Evolutionary conservation across 1,140 invertebrate genomes (phyloP), one percentile per base, ranked within the genome.

Genomic region (Drosophila equinoxialis): DNA sequence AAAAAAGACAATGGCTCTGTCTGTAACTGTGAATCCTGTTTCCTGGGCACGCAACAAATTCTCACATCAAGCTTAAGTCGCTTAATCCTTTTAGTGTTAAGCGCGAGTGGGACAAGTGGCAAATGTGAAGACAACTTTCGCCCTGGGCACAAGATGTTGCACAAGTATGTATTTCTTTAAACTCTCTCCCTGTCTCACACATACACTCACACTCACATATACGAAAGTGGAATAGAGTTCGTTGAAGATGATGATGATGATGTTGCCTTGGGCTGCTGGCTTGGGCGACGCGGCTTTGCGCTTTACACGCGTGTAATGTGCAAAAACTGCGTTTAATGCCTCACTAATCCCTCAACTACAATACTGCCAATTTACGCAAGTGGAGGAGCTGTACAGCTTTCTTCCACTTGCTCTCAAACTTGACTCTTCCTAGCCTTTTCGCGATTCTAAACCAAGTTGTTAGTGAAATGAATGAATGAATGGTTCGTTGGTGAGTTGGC

Each of bases 231-330:
- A 30, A 41, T 26, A 30, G 30, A 30, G 30, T 30, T 30, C 30
- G 30, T 6, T 30, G 30, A 14, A 6, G 45, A 14, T 33, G 45
- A 23, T 51, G 58, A 4, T 23, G 51, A 42, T 35, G 71, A 48
- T 17, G 8, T 7, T 20, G 5, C 65, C 48, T 35, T 30, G 79
- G 57, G 81, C 65, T 66, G 77, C 69, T 67, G 85, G 69, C 59
- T 58, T 72, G 83, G 37, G 37, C 45, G 45, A 51, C 8, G 8
- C 17, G 84, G 73, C 74, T 82, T 79, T 86, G 84, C 74, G 84
- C 84, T 89, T 87, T 87, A 87, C 84, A 87, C 80, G 84, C 84
- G 84, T 87, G 84, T 87, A 87, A 87, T 87, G 84, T 87, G 84
- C 84, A 87, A 87, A 87, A 87, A 89, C 84, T 86, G 84, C 80